A percentile compares a stretch with the other conserved stretches of the same genome.
Conservation (phyloP, 1,140 invertebrate genomes). For the Halyomorpha halys region DNA sequence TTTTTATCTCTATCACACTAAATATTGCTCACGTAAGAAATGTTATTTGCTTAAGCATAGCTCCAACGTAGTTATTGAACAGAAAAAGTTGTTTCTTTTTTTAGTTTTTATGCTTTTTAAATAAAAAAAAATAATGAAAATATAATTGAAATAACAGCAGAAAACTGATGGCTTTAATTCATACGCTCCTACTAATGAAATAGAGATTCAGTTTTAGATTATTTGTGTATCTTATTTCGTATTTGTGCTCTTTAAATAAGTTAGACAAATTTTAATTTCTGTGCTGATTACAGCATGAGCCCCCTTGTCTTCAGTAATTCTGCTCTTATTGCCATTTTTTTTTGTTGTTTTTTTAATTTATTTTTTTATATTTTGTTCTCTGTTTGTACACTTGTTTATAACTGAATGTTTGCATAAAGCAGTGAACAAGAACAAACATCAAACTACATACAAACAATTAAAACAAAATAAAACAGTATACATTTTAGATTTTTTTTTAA, state of each 20-base stretch:
- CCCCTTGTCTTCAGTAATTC: not conserved
- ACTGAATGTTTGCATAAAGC: slow-evolving; percentile 21
- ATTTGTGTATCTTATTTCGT: no score
- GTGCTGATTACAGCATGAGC: no score
- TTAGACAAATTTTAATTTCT: not conserved
- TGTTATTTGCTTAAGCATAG: slow-evolving; percentile 23
- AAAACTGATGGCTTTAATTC: no score
- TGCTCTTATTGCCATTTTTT: not conserved
- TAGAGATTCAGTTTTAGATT: no score
- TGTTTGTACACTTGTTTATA: slow-evolving; percentile 20
- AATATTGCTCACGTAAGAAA: slow-evolving; percentile 21
- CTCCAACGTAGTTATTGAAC: slow-evolving; percentile 17
- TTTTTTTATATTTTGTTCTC: slow-evolving; percentile 1
- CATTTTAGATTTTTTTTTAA: not conserved
- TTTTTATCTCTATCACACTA: slow-evolving; percentile 19
- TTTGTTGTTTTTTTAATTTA: no score
- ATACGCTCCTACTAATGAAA: no score
- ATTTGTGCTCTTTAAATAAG: no score
- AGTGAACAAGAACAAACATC: not conserved
- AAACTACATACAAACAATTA: not conserved
- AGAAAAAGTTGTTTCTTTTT: slow-evolving; percentile 12
- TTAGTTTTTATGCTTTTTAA: slow-evolving; percentile 13
- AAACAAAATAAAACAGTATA: not conserved
- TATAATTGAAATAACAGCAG: no score
- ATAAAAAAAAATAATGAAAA: not conserved